Evolutionary conservation across 2,888 invertebrate genomes (phyloP).

Genomic region (Desoria tigrina): DNA sequence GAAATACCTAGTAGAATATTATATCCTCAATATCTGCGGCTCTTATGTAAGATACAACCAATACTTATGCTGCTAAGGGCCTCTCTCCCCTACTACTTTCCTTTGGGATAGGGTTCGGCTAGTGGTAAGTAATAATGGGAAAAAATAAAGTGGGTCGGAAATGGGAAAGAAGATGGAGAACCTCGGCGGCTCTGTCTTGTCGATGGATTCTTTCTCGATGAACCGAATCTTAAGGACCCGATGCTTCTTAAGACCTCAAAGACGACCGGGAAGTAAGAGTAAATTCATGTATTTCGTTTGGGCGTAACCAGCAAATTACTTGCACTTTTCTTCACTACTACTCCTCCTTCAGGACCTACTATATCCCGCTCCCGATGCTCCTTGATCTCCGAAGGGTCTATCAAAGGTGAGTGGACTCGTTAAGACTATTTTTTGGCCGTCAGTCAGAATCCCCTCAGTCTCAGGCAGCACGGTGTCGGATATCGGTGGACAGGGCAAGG

Average conservation of each 20-base stretch:
- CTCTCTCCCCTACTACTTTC: too few species aligned
- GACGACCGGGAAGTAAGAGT: conserved; percentile 21
- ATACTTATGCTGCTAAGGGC: too few species aligned
- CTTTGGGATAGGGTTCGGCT: too few species aligned
- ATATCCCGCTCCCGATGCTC: neutral
- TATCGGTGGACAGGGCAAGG: neutral
- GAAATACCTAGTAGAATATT: too few species aligned
- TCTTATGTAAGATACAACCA: too few species aligned
- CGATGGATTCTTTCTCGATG: conserved; percentile 24
- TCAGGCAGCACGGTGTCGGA: too few species aligned
- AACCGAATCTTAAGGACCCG: conserved; percentile 18
- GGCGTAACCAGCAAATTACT: conserved; percentile 26
- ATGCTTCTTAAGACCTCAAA: conserved; percentile 12
- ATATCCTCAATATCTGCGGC: too few species aligned
- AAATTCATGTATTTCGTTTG: conserved; percentile 27
- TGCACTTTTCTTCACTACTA: conserved; percentile 7
- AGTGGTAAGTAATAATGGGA: conserved; percentile 27
- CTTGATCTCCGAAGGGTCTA: neutral
- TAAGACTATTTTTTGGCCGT: too few species aligned
- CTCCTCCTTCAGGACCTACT: neutral
- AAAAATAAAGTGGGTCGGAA: conserved; percentile 33
- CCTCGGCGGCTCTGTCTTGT: conserved; percentile 11
- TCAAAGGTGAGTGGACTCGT: neutral
- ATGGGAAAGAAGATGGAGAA: conserved; percentile 24
- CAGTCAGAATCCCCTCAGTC: too few species aligned